Evolutionary conservation across 2,888 invertebrate genomes (phyloP), one percentile per base, ranked within the genome.

Genomic region (Esperia sulphurella): DNA sequence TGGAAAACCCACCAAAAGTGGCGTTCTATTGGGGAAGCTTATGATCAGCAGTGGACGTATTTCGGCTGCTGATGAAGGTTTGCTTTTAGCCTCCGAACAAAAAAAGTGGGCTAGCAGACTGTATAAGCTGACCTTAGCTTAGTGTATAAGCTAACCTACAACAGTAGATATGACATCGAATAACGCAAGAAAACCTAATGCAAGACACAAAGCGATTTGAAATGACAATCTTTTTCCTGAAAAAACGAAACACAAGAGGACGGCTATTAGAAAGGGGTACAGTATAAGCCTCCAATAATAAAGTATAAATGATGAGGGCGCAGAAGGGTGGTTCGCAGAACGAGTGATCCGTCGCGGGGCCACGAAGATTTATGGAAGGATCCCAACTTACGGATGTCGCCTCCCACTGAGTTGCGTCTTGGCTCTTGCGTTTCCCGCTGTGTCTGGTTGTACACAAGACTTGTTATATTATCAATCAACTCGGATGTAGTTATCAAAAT

Each of bases 331-430:
- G 59, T 59, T 57, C 54, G 52, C 8, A 14, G 49, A 55, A 49
- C 45, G 57, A 61, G 63, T 75, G 74, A 76, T 76, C 72, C 72
- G 72, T 78, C 64, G 65, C 66, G 68, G 69, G 35, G 67, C 65
- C 7, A 52, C 54, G 46, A 70, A 79, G 79, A 83, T 83, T 83
- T 82, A 83, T 80, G 75, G 75, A 68, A 70, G 72, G 70, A 71
- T 64, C 65, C 68, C 65, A 80, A 79, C 75, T 79, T 79, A 69
- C 63, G 71, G 73, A 73, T 74, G 75, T 75, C 68, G 64, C 71
- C 76, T 68, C 76, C 79, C 71, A 66, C 68, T 54, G 73, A 40
- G 71, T 50, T 48, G 57, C 21, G 21, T 21, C 58, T 43, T 31
- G 43, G 43, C 47, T 45, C 50, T 54, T 49, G 21, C 52, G 58